Evolutionary conservation across 1,140 invertebrate genomes (phyloP).

Genomic region (Pygmarrhopalites habei): DNA sequence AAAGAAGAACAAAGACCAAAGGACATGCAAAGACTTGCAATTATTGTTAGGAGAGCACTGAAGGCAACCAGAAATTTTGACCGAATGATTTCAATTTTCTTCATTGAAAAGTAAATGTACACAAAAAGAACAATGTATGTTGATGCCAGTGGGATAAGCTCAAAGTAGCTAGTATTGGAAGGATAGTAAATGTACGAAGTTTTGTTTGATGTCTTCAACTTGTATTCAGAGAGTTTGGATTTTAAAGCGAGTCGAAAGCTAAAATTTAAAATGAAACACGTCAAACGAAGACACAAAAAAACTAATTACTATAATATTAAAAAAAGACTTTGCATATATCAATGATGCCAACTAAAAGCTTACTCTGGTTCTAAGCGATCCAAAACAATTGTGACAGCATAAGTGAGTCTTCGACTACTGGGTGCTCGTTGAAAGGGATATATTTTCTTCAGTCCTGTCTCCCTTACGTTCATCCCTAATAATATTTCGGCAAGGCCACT

Average conservation of each 20-base stretch:
- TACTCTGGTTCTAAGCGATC: conserved; percentile 69
- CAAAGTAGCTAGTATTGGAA: conserved; percentile 74
- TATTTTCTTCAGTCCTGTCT: conserved; percentile 79
- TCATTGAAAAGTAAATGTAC: conserved; percentile 89
- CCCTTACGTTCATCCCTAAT: conserved; percentile 81
- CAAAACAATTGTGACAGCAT: conserved; percentile 80
- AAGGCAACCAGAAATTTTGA: conserved; percentile 86
- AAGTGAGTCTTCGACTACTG: conserved; percentile 65
- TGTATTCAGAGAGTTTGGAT: no score
- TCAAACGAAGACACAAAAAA: not conserved
- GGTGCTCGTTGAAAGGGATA: conserved; percentile 74
- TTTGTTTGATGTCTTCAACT: conserved; percentile 17
- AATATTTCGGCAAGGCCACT: conserved; percentile 79
- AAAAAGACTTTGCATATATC: no score
- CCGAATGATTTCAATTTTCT: conserved; percentile 88
- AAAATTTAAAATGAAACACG: not conserved
- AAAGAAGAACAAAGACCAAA: conserved; percentile 70
- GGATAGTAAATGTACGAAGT: conserved; percentile 70
- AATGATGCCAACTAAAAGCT: no score
- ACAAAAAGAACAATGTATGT: conserved; percentile 79
- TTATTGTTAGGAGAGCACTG: conserved; percentile 77
- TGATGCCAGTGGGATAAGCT: conserved; percentile 73
- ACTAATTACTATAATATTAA: no score
- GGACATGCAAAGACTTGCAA: conserved; percentile 85
- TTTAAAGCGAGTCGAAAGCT: no score